phyloP scores from a whole-genome alignment of 2,113 vertebrate genomes.

The Ciconia boyciana region DNA sequence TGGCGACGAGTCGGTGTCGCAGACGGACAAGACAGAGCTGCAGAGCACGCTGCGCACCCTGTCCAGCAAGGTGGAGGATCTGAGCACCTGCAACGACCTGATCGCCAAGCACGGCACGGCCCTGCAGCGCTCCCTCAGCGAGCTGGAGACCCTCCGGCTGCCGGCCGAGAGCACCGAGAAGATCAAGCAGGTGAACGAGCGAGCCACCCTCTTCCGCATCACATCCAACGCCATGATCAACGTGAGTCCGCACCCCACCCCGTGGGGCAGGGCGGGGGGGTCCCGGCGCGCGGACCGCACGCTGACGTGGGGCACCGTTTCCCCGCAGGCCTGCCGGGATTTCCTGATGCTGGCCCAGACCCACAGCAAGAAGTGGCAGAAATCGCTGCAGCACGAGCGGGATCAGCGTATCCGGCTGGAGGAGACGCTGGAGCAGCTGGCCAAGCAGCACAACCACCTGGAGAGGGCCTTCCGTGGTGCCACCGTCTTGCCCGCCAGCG shows the following conservation, averaged over 20 bases:
- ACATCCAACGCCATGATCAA: conserved; percentile 99
- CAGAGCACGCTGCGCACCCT: conserved; percentile 89
- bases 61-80: conserved; percentile 92
- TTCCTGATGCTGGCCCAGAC: conserved; percentile 90
- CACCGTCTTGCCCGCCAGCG: conserved; percentile 80
- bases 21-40: conserved; percentile 86
- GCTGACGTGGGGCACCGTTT: rapidly evolving
- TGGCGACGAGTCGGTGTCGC: conserved; percentile 81
- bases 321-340: conserved; percentile 85
- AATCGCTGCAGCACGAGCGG: conserved; percentile 89
- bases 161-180: conserved; percentile 87
- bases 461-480: conserved; percentile 93
- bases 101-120: conserved; percentile 96
- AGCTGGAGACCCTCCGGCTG: conserved; percentile 85
- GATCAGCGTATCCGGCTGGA: conserved; percentile 93
- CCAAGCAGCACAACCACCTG: conserved; percentile 97
- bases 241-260: conserved; percentile 68
- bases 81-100: conserved; percentile 95
- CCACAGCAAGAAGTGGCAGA: conserved; percentile 95
- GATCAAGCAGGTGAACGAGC: conserved; percentile 92
- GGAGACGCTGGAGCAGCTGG: conserved; percentile 93
- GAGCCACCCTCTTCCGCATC: conserved; percentile 94
- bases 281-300: rapidly evolving
- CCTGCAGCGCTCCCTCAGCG: conserved; percentile 93
- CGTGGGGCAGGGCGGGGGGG: background rate